Evolutionary conservation across 2,888 invertebrate genomes (phyloP).

Genomic region (Plebejus argus): DNA sequence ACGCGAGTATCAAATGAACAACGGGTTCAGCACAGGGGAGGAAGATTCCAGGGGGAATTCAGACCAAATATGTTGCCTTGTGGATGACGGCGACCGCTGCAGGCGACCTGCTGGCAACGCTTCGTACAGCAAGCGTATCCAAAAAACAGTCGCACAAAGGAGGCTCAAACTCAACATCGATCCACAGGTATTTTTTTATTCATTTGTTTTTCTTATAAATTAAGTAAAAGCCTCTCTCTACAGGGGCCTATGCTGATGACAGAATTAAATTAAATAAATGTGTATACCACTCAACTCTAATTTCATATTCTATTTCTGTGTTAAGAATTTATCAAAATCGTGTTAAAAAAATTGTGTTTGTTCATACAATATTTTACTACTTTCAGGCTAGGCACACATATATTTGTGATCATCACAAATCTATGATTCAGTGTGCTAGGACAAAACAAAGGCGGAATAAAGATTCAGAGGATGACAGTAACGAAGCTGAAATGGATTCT

Average conservation of each 20-base stretch:
- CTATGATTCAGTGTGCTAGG: constrained; percentile 96
- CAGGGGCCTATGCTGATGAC: not conserved
- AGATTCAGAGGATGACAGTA: constrained; percentile 96
- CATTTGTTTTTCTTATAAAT: not conserved
- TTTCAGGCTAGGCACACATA: constrained; percentile 95
- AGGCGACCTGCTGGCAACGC: constrained; percentile 95
- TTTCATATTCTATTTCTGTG: not conserved
- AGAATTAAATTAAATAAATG: not conserved
- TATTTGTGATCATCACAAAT: constrained; percentile 98
- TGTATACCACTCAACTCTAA: not conserved
- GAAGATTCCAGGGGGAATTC: constrained; percentile 94
- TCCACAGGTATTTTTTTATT: constrained; percentile 67
- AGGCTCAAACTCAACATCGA: constrained; percentile 94
- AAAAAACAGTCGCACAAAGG: constrained; percentile 96
- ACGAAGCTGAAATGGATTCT: constrained; percentile 94
- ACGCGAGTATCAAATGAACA: constrained; percentile 84
- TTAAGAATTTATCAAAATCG: not conserved
- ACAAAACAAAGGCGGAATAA: constrained; percentile 92
- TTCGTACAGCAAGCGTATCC: constrained; percentile 97
- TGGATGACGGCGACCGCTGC: constrained; percentile 94
- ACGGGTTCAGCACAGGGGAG: constrained; percentile 95
- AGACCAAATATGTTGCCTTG: constrained; percentile 95
- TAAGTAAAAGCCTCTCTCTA: not conserved
- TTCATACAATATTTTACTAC: not conserved
- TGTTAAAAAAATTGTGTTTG: not conserved